phyloP scores from a whole-genome alignment of 1,140 invertebrate species.

The Musca domestica region DNA sequence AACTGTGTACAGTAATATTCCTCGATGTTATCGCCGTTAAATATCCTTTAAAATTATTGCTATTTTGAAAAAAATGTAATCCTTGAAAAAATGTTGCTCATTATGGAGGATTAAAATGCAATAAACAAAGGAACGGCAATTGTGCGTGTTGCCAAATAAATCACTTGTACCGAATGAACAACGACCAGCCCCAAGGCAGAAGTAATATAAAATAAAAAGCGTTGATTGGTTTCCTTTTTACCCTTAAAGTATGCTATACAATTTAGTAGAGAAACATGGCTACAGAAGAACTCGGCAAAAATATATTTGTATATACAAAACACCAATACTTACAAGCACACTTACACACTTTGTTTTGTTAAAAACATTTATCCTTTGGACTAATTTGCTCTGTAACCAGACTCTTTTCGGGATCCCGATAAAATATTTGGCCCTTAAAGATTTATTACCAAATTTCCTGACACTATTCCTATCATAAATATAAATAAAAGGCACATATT shows the following conservation, averaged over 20 bases:
- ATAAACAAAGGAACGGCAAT: background rate
- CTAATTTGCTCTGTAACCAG: too few species aligned
- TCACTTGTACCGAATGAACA: background rate
- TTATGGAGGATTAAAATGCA: slow-evolving; percentile 6
- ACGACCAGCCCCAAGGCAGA: background rate
- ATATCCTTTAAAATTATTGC: too few species aligned
- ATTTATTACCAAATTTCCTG: background rate
- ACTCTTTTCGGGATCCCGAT: background rate
- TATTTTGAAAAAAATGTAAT: too few species aligned
- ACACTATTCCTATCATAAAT: slow-evolving; percentile 3
- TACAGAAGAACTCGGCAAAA: too few species aligned
- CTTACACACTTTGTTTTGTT: too few species aligned
- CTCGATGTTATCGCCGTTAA: too few species aligned
- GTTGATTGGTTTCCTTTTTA: slow-evolving; percentile 1
- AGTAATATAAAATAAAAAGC: background rate
- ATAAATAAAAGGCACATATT: background rate
- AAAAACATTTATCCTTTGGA: too few species aligned
- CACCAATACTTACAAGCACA: too few species aligned
- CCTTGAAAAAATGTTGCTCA: background rate
- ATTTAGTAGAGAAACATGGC: too few species aligned
- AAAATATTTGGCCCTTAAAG: background rate
- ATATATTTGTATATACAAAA: too few species aligned
- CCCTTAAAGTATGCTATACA: too few species aligned
- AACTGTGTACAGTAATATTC: too few species aligned
- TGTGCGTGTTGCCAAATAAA: slow-evolving; percentile 9